Evolutionary conservation across 2,797 vertebrate species (phyloP).

Genomic region (Propithecus deckenii): DNA sequence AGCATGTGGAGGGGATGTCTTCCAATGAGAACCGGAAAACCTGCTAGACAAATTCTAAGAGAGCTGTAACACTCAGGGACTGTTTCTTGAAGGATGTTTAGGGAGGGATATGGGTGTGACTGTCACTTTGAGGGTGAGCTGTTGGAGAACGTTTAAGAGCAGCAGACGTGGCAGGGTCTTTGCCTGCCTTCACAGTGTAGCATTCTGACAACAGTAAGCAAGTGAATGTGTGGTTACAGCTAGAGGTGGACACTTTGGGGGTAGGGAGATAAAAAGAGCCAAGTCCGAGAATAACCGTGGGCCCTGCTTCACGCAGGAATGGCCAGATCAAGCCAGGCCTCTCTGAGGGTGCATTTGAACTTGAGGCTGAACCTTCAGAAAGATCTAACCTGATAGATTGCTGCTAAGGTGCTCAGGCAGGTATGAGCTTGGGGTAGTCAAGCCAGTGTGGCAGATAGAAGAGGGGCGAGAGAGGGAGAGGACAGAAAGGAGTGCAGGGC

Average conservation of each 20-base stretch:
- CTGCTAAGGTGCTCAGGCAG: not conserved
- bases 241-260: not conserved
- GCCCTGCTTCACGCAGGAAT: not conserved
- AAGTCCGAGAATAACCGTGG: not conserved
- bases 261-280: not conserved
- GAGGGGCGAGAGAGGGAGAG: not conserved
- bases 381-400: not conserved
- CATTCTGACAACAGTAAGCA: not conserved
- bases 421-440: not conserved
- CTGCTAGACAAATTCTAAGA: too few relatives aligned
- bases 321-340: not conserved
- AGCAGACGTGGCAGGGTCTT: not conserved
- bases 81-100: not conserved
- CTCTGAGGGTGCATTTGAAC: not conserved
- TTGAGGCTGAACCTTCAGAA: not conserved
- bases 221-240: not conserved
- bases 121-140: not conserved
- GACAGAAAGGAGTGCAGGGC: not conserved
- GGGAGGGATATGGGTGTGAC: not conserved
- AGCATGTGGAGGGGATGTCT: too few relatives aligned
- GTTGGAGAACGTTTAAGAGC: not conserved
- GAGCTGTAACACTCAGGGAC: too few relatives aligned
- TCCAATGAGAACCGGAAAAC: too few relatives aligned
- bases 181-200: not conserved
- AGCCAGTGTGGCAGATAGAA: not conserved